Percentiles rank a stretch among this genome's conserved stretches.
phyloP scores from a whole-genome alignment of 2,797 vertebrate species.

The Acipenser transmontanus region DNA sequence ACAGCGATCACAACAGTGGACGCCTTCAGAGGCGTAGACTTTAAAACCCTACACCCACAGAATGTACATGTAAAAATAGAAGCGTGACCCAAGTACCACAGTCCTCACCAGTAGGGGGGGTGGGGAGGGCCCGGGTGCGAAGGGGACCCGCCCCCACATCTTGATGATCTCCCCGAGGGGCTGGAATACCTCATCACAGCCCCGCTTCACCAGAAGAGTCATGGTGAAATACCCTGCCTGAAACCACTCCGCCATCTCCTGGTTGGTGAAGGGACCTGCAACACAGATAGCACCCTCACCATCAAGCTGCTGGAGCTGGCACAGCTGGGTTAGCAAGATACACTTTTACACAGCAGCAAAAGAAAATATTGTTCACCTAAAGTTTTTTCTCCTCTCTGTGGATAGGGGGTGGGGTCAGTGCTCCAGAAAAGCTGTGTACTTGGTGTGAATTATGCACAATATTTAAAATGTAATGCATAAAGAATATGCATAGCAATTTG shows the following conservation, averaged over 20 bases:
- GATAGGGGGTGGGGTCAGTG: too few species aligned
- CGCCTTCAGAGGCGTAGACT: conserved; percentile 11
- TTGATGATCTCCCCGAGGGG: conserved; percentile 94
- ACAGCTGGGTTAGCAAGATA: too few species aligned
- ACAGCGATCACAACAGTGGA: not conserved
- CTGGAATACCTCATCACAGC: conserved; percentile 93
- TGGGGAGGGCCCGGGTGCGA: conserved; percentile 77
- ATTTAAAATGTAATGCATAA: too few species aligned
- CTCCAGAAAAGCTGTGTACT: too few species aligned
- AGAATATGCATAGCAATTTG: too few species aligned
- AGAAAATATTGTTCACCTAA: too few species aligned
- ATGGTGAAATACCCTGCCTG: conserved; percentile 98
- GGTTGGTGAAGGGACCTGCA: conserved; percentile 93
- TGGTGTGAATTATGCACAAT: too few species aligned
- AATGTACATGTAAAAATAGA: not conserved
- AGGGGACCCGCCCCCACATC: conserved; percentile 95
- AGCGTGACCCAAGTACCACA: not conserved
- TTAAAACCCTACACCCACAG: not conserved
- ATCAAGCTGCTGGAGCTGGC: too few species aligned
- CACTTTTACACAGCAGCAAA: too few species aligned
- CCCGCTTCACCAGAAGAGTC: conserved; percentile 92
- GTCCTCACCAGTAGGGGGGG: conserved; percentile 80
- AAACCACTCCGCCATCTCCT: conserved; percentile 98
- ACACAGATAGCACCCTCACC: conserved; percentile 6
- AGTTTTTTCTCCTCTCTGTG: too few species aligned